These are phyloP conservation scores for Rhincodon typus DNA, from an alignment of 2,797 vertebrate genomes.

Conservation along the genomic window DNA sequence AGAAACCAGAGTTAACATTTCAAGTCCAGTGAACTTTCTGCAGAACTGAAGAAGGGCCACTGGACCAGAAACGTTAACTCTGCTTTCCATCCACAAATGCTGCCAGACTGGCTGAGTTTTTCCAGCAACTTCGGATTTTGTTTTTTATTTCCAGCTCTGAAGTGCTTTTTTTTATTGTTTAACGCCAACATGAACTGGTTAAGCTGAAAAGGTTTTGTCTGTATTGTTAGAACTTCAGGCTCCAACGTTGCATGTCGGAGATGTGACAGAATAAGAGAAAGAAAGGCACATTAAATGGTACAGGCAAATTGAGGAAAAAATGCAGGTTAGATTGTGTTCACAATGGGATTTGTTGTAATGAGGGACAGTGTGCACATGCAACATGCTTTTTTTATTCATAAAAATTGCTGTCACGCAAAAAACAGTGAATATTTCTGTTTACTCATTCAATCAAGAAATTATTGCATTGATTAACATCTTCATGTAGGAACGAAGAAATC, in stretches of 20 bases:
- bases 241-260: neutral
- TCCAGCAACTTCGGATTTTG: too few relatives aligned
- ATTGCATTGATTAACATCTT: neutral
- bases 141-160: too few relatives aligned
- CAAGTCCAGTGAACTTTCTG: too few relatives aligned
- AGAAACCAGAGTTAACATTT: too few relatives aligned
- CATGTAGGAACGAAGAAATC: neutral
- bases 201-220: neutral
- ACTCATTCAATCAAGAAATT: neutral
- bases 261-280: neutral
- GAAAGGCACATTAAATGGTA: neutral
- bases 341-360: neutral
- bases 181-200: neutral
- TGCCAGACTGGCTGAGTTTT: too few relatives aligned
- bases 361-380: neutral
- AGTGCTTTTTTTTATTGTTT: too few relatives aligned
- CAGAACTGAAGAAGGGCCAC: too few relatives aligned
- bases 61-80: too few relatives aligned
- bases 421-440: neutral
- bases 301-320: neutral
- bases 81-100: too few relatives aligned
- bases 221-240: neutral
- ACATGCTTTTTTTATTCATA: neutral
- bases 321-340: neutral
- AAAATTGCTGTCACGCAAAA: neutral